A percentile compares a stretch with the other conserved stretches of the same genome.
These are phyloP conservation scores for Drosophila atripex DNA, from an alignment of 2,888 invertebrate species.

Conservation along the genomic window DNA sequence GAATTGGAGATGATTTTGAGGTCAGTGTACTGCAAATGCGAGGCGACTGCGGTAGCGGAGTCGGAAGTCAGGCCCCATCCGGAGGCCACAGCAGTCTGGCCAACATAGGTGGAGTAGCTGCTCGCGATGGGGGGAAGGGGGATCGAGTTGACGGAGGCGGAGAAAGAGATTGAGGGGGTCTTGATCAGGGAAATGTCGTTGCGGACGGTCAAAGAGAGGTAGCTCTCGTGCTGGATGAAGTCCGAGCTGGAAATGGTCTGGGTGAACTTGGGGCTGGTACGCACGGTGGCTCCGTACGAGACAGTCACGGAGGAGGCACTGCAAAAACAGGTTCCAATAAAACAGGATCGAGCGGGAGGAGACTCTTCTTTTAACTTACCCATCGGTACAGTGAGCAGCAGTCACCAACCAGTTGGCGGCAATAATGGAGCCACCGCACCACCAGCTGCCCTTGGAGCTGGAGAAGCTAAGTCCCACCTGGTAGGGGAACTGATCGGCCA, in stretches of 20 bases:
- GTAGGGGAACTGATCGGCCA: conserved; percentile 66
- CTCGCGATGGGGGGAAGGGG: conserved; percentile 48
- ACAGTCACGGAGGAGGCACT: conserved; percentile 62
- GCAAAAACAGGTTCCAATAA: not conserved
- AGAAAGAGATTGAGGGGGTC: conserved; percentile 37
- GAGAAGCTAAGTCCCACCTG: conserved; percentile 66
- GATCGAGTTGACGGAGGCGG: conserved; percentile 13
- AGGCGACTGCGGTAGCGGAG: conserved; percentile 67
- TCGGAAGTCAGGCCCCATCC: conserved; percentile 73
- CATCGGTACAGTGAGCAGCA: conserved; percentile 73
- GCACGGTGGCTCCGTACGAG: conserved; percentile 69
- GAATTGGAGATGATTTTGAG: conserved; percentile 68
- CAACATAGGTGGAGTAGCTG: conserved; percentile 54
- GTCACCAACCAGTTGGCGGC: conserved; percentile 58
- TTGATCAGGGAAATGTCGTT: conserved; percentile 75
- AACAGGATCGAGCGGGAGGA: not conserved
- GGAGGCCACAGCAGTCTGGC: conserved; percentile 49
- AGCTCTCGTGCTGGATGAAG: conserved; percentile 81
- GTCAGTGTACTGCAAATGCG: conserved; percentile 49
- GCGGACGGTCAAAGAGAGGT: conserved; percentile 33
- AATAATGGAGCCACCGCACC: conserved; percentile 76
- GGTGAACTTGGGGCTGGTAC: conserved; percentile 61
- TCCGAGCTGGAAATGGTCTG: conserved; percentile 32
- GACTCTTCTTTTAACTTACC: conserved; percentile 50
- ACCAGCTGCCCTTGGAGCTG: conserved; percentile 38